Evolutionary conservation across 2,888 invertebrate genomes (phyloP).

Genomic region (Neoaliturus tenellus): DNA sequence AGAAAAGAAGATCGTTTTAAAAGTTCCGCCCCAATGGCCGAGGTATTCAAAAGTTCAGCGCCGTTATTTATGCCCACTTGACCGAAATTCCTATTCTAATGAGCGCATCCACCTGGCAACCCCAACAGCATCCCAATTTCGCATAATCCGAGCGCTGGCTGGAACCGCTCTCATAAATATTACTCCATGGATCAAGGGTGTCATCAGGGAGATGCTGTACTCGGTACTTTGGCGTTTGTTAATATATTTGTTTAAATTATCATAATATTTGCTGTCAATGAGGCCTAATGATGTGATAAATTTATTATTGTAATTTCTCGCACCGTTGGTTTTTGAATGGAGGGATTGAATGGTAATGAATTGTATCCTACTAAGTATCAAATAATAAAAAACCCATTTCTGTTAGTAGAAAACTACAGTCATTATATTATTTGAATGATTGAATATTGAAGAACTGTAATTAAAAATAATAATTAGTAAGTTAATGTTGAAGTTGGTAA

Average conservation of each 20-base stretch:
- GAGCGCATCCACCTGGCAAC: background rate
- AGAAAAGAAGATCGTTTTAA: background rate
- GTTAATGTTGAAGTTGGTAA: no score
- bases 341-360: background rate
- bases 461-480: no score
- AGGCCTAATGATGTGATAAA: background rate
- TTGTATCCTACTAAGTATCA: no score
- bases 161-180: slow-evolving; percentile 13
- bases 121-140: background rate
- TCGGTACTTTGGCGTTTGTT: background rate
- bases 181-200: background rate
- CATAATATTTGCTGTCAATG: background rate
- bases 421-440: no score
- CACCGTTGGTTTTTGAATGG: background rate
- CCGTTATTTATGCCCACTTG: slow-evolving; percentile 16
- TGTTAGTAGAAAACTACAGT: no score
- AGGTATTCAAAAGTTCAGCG: slow-evolving; percentile 1
- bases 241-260: background rate
- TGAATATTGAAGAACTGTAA: no score
- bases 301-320: background rate
- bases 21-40: background rate
- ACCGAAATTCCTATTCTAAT: slow-evolving; percentile 32
- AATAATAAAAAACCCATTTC: no score
- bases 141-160: slow-evolving; percentile 3
- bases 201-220: background rate